Evolutionary conservation across 1,140 invertebrate species (phyloP).

Genomic region (Gonioctena quinquepunctata): DNA sequence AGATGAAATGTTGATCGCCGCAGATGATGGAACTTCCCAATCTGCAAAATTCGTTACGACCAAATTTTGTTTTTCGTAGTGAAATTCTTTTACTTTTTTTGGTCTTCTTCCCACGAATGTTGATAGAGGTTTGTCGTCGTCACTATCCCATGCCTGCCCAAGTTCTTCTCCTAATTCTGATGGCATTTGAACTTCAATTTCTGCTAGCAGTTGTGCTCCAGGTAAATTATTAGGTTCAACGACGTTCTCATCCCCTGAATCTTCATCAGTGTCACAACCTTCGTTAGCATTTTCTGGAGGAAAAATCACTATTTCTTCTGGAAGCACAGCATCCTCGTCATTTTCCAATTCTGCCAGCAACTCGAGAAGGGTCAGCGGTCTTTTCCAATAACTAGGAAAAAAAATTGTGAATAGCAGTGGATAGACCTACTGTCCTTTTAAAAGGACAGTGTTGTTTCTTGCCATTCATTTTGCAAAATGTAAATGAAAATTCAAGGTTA

Average conservation of each 20-base stretch:
- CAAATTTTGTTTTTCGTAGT: not conserved
- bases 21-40: too few species aligned
- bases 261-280: constrained; percentile 24
- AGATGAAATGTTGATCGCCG: constrained; percentile 18
- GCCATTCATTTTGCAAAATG: not conserved
- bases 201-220: constrained; percentile 13
- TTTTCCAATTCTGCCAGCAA: constrained; percentile 20
- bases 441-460: not conserved
- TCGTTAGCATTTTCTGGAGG: constrained; percentile 19
- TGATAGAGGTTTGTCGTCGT: constrained; percentile 22
- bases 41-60: too few species aligned
- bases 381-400: constrained; percentile 25
- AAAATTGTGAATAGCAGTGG: not conserved
- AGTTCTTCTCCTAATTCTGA: not conserved
- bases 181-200: constrained; percentile 5
- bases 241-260: constrained; percentile 27
- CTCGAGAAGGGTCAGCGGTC: constrained; percentile 19
- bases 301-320: constrained; percentile 20
- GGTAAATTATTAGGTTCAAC: constrained; percentile 21
- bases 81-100: not conserved
- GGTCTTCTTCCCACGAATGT: not conserved
- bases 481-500: too few species aligned
- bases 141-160: constrained; percentile 10
- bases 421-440: constrained; percentile 21
- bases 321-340: constrained; percentile 7